These are phyloP conservation scores for Aspidoscelis tigris DNA, from an alignment of 2,113 vertebrate species.

Conservation along the genomic window DNA sequence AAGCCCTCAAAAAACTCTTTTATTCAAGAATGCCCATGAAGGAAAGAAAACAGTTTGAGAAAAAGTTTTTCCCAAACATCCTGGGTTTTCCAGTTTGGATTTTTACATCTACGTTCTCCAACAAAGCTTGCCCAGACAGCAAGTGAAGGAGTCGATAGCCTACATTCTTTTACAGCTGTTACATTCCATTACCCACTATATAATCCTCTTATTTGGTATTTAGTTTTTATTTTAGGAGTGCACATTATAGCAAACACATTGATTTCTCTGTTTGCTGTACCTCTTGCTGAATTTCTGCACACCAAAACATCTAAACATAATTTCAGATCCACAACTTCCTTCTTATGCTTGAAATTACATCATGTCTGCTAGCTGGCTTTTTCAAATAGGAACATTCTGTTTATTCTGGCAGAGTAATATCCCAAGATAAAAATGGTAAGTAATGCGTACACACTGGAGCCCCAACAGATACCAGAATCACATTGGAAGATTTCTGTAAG, in stretches of 20 bases:
- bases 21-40: too few species aligned
- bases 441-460: slow-evolving; percentile 1
- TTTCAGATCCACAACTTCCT: background rate
- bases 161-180: too few species aligned
- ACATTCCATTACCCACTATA: too few species aligned
- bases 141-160: too few species aligned
- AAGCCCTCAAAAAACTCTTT: too few species aligned
- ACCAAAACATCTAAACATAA: slow-evolving; percentile 24
- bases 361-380: slow-evolving; percentile 8
- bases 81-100: too few species aligned
- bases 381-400: background rate
- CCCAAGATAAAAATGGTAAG: slow-evolving; percentile 60
- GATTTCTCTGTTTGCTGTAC: slow-evolving; percentile 1
- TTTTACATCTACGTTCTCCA: background rate
- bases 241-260: slow-evolving; percentile 14
- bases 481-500: background rate
- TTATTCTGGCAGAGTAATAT: slow-evolving; percentile 60
- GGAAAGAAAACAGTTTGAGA: too few species aligned
- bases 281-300: background rate
- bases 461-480: background rate
- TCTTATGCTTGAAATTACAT: slow-evolving; percentile 32
- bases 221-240: background rate
- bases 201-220: background rate
- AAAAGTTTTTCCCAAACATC: too few species aligned
- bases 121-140: too few species aligned